A percentile compares a stretch with the other conserved stretches of the same genome.
Conservation (phyloP, 1,140 invertebrate genomes). For the Lordiphosa mommai region DNA sequence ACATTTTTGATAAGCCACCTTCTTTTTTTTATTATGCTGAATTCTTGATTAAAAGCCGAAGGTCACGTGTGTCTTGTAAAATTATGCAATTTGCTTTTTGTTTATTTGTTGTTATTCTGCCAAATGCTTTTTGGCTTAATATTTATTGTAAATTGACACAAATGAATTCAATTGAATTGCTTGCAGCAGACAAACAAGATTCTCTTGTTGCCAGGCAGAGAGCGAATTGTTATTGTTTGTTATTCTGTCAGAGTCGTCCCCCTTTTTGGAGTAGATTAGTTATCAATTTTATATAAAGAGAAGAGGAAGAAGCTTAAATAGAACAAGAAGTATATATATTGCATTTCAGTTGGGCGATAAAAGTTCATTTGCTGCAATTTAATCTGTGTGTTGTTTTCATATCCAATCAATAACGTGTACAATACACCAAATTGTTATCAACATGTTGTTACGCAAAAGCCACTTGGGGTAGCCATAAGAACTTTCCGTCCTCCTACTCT, state of each 20-base stretch:
- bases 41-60: constrained; percentile 29
- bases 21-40: constrained; percentile 2
- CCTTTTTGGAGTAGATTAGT: constrained; percentile 28
- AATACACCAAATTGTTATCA: constrained; percentile 6
- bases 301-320: too few species aligned
- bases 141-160: constrained; percentile 74
- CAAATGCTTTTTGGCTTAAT: constrained; percentile 26
- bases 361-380: too few species aligned
- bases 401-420: constrained; percentile 16
- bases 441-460: constrained; percentile 31
- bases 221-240: neutral
- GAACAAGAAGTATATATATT: too few species aligned
- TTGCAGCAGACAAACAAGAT: constrained; percentile 31
- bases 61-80: constrained; percentile 35
- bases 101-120: constrained; percentile 12
- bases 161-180: constrained; percentile 76
- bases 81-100: constrained; percentile 61
- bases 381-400: too few species aligned
- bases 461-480: constrained; percentile 8
- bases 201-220: constrained; percentile 31
- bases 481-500: neutral
- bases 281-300: constrained; percentile 30
- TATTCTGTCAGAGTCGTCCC: neutral
- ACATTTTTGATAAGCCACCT: neutral
- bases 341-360: too few species aligned